Evolutionary conservation across 1,140 invertebrate species (phyloP).

Genomic region (Sinella curviseta): DNA sequence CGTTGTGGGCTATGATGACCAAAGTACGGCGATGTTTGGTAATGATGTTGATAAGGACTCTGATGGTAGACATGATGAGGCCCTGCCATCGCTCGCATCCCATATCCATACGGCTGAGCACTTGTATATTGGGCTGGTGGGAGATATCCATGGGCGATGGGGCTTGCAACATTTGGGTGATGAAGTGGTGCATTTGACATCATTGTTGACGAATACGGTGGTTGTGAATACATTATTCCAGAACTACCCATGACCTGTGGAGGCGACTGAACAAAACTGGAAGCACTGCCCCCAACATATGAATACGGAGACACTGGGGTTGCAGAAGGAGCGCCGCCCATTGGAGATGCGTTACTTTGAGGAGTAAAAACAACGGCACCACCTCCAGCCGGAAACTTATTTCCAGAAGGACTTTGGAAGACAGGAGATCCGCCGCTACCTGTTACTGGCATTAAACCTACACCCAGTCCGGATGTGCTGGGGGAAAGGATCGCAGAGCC

Average conservation of each 20-base stretch:
- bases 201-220: not conserved
- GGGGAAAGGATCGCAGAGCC: not conserved
- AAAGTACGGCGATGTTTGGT: not conserved
- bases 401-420: not conserved
- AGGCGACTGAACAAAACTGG: constrained; percentile 9
- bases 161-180: not conserved
- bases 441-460: not conserved
- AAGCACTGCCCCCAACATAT: not conserved
- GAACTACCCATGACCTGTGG: not conserved
- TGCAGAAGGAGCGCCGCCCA: not conserved
- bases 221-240: not conserved
- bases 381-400: constrained; percentile 8
- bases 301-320: not conserved
- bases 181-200: not conserved
- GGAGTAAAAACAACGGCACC: constrained; percentile 2
- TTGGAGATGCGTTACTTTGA: not conserved
- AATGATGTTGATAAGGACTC: not conserved
- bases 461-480: not conserved
- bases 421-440: not conserved
- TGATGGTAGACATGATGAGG: not conserved
- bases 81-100: not conserved
- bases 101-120: constrained; percentile 2
- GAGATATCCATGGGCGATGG: not conserved
- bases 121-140: not conserved
- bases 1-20: not conserved